Base-by-base conservation (phyloP, 1,140 invertebrate species). In the Ladona fulva region DNA sequence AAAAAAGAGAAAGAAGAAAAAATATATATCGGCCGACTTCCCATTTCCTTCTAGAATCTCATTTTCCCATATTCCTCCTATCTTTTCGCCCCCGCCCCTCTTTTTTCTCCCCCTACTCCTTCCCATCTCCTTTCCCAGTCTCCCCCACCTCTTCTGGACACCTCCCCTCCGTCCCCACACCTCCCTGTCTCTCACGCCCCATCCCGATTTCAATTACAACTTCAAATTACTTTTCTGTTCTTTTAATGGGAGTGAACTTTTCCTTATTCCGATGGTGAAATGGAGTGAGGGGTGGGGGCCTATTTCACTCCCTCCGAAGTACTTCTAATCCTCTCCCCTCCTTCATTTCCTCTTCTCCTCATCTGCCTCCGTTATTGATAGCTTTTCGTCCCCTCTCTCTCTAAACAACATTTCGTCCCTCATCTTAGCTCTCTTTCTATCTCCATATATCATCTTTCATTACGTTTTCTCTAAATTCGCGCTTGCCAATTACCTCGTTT, bases 211-310 rank as follows among this genome's bases (percentile, higher is more conserved):
- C 52, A 66, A 66, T 66, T 66, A 66, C 52, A 66, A 66, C 52
- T 66, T 66, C 52, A 66, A 66, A 66, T 66, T 66, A 66, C 52
- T 66, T 66, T 66, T 66, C 52, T 66, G 52, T 66, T 66, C 52
- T 66, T 66, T 66, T 66, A 66, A 66, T 66, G 52, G 52, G 52
- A 66, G 52, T 22, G 16, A 66, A 66, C 52, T 66, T 66, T 66
- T 66, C 52, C 52, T 66, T 66, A 66, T 66, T 66, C 52, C 52
- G 52, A 66, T 66, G 52, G 52, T 22, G 52, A 66, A 22, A 66
- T 66, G 52, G 52, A 8, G 29, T 52, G 44, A 19, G 44, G 44
- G 19, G 44, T 52, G 44, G 19, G 44, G 10, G 44, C 44, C 44
- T 19, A 52, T 52, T 52, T 52, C 44, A 11, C 44, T 19, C 44